Base-by-base conservation (phyloP, 2,888 invertebrate species). In the Agrotis ipsilon region DNA sequence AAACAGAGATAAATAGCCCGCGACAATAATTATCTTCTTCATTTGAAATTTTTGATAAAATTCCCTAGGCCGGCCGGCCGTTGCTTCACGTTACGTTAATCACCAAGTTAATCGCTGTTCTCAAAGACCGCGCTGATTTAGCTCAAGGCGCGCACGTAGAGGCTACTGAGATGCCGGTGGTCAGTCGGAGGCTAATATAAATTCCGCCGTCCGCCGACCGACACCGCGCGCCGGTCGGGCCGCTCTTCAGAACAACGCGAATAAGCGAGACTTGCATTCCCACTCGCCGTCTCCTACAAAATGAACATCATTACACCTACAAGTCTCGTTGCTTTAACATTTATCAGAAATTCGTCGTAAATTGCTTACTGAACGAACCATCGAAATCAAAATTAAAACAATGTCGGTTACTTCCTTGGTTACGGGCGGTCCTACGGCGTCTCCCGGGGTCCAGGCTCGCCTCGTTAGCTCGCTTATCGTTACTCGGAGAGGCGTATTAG, bases 131-230 rank as follows among this genome's bases (percentile, higher is more conserved):
- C 77, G 14, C 19, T 14, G 11, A 19, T 21, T 24, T 71, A 45
- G 7, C 46, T 52, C 32, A 19, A 24, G 48, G 21, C 48, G 24
- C 39, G 60, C 57, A 52, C 57, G 60, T 49, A 24, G 39, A 39
- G 57, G 46, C 51, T n/a, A 46, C 55, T 57, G 19, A 64, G 43
- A 61, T 60, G 54, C 75, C 75, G 60, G 45, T 39, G 75, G 75
- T 58, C 63, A 65, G 80, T n/a, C 14, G 4, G 32, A 48, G 24
- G 61, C 65, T 58, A 76, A 76, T 76, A 74, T 74, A 74, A 74
- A 76, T 80, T 61, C 75, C 79, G 2, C 2, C 16, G 43, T 39
- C 24, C 13, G 46, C 39, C 14, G 21, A 13, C 7, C 24, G 24
- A 39, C 13, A 18, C 18, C 48, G 6, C 60, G 43, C 1, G 21